Percentiles rank a stretch among this genome's conserved stretches.
Conservation (phyloP, 2,888 invertebrate species). For the Limnephilus auricula region DNA sequence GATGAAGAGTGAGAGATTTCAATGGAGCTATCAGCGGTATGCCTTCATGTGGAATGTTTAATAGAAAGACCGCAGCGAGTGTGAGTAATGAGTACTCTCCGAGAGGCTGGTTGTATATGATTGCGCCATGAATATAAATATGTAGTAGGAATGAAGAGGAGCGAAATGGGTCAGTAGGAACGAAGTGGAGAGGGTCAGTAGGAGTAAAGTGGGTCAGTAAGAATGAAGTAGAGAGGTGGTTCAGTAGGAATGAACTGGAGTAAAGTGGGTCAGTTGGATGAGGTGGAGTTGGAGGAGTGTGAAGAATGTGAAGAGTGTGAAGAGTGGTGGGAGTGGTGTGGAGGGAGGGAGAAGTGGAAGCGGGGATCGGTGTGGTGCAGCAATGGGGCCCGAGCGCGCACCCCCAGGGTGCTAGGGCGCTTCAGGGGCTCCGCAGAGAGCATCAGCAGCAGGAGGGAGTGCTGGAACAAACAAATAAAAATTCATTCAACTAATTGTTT, state of each 20-base stretch:
- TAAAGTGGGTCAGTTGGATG: slow-evolving; percentile 32
- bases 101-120: not conserved
- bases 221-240: no score
- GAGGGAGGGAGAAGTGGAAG: slow-evolving; percentile 78
- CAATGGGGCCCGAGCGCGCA: slow-evolving; percentile 81
- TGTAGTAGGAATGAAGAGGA: not conserved
- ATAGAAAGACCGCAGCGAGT: not conserved
- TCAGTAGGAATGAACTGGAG: not conserved
- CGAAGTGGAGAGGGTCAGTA: no score
- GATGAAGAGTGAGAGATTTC: not conserved
- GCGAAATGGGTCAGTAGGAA: no score
- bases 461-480: slow-evolving; percentile 73
- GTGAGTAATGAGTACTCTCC: not conserved
- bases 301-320: slow-evolving; percentile 24
- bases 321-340: slow-evolving; percentile 44
- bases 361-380: slow-evolving; percentile 72
- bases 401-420: slow-evolving; percentile 87
- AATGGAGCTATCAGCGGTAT: not conserved
- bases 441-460: slow-evolving; percentile 86
- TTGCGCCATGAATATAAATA: not conserved
- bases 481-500: no score
- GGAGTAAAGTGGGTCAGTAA: no score
- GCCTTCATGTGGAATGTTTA: not conserved
- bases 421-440: slow-evolving; percentile 84
- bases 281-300: slow-evolving; percentile 16